Conservation (phyloP, 2,113 vertebrate genomes). For the Lepus timidus region DNA sequence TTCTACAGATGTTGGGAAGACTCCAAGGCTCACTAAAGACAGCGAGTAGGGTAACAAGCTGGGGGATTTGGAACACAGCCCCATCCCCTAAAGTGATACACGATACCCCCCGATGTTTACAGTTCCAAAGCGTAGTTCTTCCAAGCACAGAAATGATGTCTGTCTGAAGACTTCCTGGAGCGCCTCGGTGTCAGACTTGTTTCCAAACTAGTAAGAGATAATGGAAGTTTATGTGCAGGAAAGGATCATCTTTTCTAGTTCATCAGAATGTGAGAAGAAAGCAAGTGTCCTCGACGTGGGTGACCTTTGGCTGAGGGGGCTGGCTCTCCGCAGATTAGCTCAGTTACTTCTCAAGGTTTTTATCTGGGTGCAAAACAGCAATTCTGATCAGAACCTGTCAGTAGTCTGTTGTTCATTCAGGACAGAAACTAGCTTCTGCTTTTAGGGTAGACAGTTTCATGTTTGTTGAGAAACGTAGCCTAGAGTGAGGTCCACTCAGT, state of each 20-base stretch:
- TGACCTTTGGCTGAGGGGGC: slow-evolving; percentile 39
- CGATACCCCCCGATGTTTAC: background rate
- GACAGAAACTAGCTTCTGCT: slow-evolving; percentile 3
- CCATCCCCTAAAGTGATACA: background rate
- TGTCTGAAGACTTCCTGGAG: slow-evolving; percentile 30
- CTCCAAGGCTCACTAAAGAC: background rate
- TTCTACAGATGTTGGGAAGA: background rate
- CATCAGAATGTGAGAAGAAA: slow-evolving; percentile 4
- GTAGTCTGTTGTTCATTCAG: background rate
- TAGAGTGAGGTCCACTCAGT: background rate
- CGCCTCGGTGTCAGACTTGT: background rate
- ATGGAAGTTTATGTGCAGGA: background rate
- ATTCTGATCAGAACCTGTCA: background rate
- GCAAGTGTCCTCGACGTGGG: background rate
- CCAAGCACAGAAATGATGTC: background rate
- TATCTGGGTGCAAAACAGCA: slow-evolving; percentile 3
- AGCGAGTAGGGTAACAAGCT: background rate
- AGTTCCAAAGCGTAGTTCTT: slow-evolving; percentile 18
- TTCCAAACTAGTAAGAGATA: slow-evolving; percentile 32
- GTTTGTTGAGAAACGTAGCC: background rate
- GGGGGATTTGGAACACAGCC: background rate
- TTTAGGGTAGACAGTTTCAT: background rate
- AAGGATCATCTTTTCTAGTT: slow-evolving; percentile 27
- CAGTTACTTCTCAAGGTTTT: slow-evolving; percentile 45
- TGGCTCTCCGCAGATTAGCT: slow-evolving; percentile 48